Evolutionary conservation across 2,113 vertebrate species (phyloP), one percentile per base, ranked within the genome.

Genomic region (Oryzias curvinotus): DNA sequence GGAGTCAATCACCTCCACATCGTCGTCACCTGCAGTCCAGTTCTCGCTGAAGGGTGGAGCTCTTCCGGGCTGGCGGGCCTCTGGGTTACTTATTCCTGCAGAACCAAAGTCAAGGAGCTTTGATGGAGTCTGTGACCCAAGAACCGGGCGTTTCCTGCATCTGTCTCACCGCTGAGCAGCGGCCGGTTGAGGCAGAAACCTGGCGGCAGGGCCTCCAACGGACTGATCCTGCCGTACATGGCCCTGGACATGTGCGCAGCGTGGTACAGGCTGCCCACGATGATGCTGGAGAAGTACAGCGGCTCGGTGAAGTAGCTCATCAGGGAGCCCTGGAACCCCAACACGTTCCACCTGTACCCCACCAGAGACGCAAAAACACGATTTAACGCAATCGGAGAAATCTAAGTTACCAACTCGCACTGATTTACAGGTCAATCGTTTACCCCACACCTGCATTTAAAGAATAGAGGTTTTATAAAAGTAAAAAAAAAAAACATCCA

Each of bases 261-360:
- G 5, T 98, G 96, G 89, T 98, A 98, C 71, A 98, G 91, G 88
- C 96, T 98, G 71, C 97, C 97, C 91, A 98, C 87, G 89, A 98
- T 96, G 89, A 98, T 95, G 92, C 97, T 98, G 62, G 95, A 97
- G 90, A 98, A 94, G 92, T 98, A 98, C 80, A 98, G 91, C 52
- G 96, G 95, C 85, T 96, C 93, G 15, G 94, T 92, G 74, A 98
- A 96, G 84, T 96, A 93, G 92, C 94, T 96, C 91, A 98, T 93
- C 84, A 98, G 89, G 21, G 96, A 94, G 63, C 96, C 96, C 87
- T 98, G 97, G 85, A 98, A 87, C 63, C 97, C 97, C 66, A 98
- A 91, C 80, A 98, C 94, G 50, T 98, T 98, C 97, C 96, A 98
- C 89, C 97, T 98, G 14, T 7, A 18, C 17, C 19, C 16, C 44